phyloP scores from a whole-genome alignment of 35 echinoderm and acorn worm genomes.

The Heliocidaris tuberculata region DNA sequence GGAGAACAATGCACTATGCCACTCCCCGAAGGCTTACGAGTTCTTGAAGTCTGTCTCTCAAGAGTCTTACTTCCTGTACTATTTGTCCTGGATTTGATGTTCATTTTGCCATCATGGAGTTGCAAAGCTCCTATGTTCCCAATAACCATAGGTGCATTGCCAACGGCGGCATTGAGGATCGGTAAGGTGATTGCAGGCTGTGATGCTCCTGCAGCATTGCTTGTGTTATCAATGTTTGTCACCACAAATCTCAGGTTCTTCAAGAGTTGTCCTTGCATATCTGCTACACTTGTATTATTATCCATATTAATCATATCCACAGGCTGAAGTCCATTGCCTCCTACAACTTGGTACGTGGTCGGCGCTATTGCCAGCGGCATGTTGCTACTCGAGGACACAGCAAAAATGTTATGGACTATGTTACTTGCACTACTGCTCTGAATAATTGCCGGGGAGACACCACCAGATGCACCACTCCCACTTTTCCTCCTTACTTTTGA shows the following conservation, averaged over 20 bases:
- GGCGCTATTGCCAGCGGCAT: slow-evolving; percentile 50
- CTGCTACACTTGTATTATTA: slow-evolving; percentile 41
- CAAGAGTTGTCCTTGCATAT: slow-evolving; percentile 60
- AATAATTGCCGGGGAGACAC: slow-evolving; percentile 14
- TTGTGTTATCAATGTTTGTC: slow-evolving; percentile 89
- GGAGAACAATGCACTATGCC: slow-evolving; percentile 25
- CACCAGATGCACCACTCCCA: slow-evolving; percentile 29
- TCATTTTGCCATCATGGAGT: slow-evolving; percentile 89
- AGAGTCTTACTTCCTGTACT: slow-evolving; percentile 48
- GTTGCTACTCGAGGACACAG: slow-evolving; percentile 53
- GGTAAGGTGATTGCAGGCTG: slow-evolving; percentile 62
- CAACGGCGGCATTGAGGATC: slow-evolving; percentile 68
- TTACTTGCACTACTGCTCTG: slow-evolving; percentile 29
- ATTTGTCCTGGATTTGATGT: slow-evolving; percentile 86
- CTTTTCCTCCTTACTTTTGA: slow-evolving; percentile 86
- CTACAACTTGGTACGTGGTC: slow-evolving; percentile 54
- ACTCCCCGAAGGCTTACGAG: slow-evolving; percentile 62
- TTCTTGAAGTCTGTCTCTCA: slow-evolving; percentile 56
- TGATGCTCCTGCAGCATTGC: slow-evolving; percentile 46
- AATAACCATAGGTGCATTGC: slow-evolving; percentile 63
- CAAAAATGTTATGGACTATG: slow-evolving; percentile 68
- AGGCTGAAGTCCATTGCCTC: slow-evolving; percentile 76
- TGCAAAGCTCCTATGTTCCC: slow-evolving; percentile 76
- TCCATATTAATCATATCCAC: slow-evolving; percentile 74
- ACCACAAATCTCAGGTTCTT: slow-evolving; percentile 89